Evolutionary conservation across 1,140 invertebrate species (phyloP), one percentile per base, ranked within the genome.

Genomic region (Drosophila fuyamai): DNA sequence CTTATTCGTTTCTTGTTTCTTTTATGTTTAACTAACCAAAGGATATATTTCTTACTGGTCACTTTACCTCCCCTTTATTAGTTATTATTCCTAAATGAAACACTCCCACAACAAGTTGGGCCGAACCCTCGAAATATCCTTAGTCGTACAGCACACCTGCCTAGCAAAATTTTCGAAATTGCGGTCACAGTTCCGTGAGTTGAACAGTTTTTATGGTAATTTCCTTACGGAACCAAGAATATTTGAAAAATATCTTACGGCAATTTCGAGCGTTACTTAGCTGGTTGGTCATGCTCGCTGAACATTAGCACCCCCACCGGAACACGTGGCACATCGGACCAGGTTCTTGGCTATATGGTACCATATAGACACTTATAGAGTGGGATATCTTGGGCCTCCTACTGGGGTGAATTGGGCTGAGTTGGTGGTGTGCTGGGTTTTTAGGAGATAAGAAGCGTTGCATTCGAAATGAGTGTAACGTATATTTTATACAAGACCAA

Each of bases 381-480:
- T 78, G 48, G 50, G 29, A 62, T 78, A 72, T 78, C 66, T 79
- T 58, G 32, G 40, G 7, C 63, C 63, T 55, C 63, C 62, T 77
- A 32, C 38, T 29, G 65, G 54, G 68, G 73, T 81, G 76, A 41
- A 66, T 58, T 83, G 51, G 48, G 35, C 38, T 38, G 56, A 67
- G 65, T 66, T 70, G 80, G 74, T 75, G 76, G 60, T 62, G 27
- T 71, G 79, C 71, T 67, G 63, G 71, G 82, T 63, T 65, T 61
- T 57, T 63, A 58, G 44, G 61, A 73, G 84, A 89, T 89, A 89
- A 89, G 84, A 62, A 40, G 65, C 63, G 38, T 72, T 84, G 84
- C 84, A 89, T 90, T 89, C 41, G 44, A 90, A 89, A 90, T 90
- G 77, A 89, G 77, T 79, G 77, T 89, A 89, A 89, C 84, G 84